Base-by-base conservation (phyloP, 2,797 vertebrate species). In the Gypaetus barbatus region DNA sequence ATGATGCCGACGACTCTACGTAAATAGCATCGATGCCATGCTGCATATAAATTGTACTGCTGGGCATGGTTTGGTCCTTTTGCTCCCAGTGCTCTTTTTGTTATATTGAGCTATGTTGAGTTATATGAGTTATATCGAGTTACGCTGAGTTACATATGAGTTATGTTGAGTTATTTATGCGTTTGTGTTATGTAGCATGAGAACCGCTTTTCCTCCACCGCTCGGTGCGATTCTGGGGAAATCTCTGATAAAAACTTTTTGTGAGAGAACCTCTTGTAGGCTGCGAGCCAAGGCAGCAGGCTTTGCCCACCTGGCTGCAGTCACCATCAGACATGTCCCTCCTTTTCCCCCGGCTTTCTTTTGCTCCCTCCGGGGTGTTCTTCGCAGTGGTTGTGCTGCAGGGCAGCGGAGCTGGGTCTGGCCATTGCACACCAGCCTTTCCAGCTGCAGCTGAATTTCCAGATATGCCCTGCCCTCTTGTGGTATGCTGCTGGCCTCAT, bases 391-490 rank as follows among this genome's bases (percentile, higher is more conserved):
- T 60, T 33, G 24, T 3, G 43, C 37, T 18, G 21, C 81, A n/a
- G 76, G 33, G n/a, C 63, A 30, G 52, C 9, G 3, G 51, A 56
- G n/a, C 51, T 30, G 39, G 7, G 3, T 22, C 43, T 64, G 84
- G 3, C 51, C 31, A 12, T 54, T 9, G 27, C 46, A 0, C 31
- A 3, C 8, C 18, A 0, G 8, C 10, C 35, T 31, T 70, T 30
- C 39, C 52, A 66, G 83, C 60, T 56, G 71, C 79, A 70, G 89
- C 39, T 61, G 71, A 27, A 87, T 92, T 89, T 75, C 68, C 94
- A 90, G 83, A 28, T 23, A 11, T 18, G 74, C 54, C 10, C 93
- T 97, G 95, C 96, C 95, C 93, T 84, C 95, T 96, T 18, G 86
- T 77, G 96, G 94, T 18, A 10, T 64, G 43, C 63, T 85, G 24